A percentile compares a stretch with the other conserved stretches of the same genome.
phyloP scores from a whole-genome alignment of 2,888 invertebrate genomes.

The Gryllus longicercus region DNA sequence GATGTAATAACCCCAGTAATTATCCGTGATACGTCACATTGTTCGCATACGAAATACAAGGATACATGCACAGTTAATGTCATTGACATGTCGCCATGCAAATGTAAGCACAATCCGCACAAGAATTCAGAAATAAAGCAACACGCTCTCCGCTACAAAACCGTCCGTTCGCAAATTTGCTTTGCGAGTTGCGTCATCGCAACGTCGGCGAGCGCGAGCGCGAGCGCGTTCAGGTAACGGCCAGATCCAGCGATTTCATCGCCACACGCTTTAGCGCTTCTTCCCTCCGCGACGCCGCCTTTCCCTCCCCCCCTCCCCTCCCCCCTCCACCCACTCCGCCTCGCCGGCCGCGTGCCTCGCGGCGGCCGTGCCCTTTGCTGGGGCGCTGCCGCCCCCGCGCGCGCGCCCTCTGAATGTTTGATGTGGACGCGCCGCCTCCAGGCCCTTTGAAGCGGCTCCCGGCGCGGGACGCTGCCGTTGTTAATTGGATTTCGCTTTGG shows the following conservation, averaged over 20 bases:
- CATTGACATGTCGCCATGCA: too few relatives aligned
- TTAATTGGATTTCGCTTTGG: slow-evolving; percentile 10
- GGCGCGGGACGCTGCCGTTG: background rate
- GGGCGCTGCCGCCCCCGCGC: background rate
- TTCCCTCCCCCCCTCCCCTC: background rate
- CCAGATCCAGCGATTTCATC: background rate
- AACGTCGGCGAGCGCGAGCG: too few relatives aligned
- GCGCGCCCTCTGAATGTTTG: background rate
- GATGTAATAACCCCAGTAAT: too few relatives aligned
- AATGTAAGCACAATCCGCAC: too few relatives aligned
- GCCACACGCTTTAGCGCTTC: background rate
- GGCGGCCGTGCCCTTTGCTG: background rate
- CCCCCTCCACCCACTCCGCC: background rate
- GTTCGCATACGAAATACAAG: too few relatives aligned
- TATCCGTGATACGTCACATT: too few relatives aligned
- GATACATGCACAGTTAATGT: too few relatives aligned
- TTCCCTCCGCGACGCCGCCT: background rate
- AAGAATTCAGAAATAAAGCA: too few relatives aligned
- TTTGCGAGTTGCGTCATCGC: too few relatives aligned
- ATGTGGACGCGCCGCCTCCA: background rate
- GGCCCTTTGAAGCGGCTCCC: background rate
- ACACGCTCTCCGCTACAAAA: too few relatives aligned
- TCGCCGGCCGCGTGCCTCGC: background rate
- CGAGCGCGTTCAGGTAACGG: too few relatives aligned
- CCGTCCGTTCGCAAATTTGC: too few relatives aligned